Conservation (phyloP, 2,113 vertebrate genomes). For the Hassar affinis region DNA sequence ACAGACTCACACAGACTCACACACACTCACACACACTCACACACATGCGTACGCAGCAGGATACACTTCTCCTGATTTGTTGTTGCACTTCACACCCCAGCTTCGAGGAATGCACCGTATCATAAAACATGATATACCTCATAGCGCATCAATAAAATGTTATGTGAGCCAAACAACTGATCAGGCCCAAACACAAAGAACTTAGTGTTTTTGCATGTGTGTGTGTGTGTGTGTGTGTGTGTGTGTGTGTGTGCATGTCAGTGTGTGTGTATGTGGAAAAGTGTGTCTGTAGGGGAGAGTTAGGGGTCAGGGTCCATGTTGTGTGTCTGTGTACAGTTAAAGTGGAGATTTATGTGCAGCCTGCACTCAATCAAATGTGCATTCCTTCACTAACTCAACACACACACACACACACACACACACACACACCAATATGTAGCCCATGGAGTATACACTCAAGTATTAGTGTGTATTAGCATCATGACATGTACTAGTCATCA, state of each 20-base stretch:
- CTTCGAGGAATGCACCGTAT: slow-evolving; percentile 35
- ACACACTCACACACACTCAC: slow-evolving; percentile 6
- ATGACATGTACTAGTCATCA: slow-evolving; percentile 31
- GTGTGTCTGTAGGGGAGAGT: slow-evolving; percentile 43
- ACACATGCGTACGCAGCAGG: background rate
- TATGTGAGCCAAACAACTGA: slow-evolving; percentile 47
- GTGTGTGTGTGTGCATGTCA: slow-evolving; percentile 27
- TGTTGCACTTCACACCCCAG: slow-evolving; percentile 48
- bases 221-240: slow-evolving; percentile 62
- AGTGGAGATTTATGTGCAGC: slow-evolving; percentile 76
- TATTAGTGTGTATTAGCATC: slow-evolving; percentile 29
- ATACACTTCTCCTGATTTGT: slow-evolving; percentile 46
- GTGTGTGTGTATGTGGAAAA: slow-evolving; percentile 46
- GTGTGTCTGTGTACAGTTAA: slow-evolving; percentile 76
- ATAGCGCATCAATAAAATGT: slow-evolving; percentile 46
- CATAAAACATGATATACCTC: slow-evolving; percentile 44
- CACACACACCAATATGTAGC: slow-evolving; percentile 50
- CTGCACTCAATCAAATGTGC: slow-evolving; percentile 79
- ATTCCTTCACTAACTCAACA: slow-evolving; percentile 77
- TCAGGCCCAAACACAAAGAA: slow-evolving; percentile 44
- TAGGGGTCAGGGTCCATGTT: slow-evolving; percentile 67
- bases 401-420: slow-evolving; percentile 56
- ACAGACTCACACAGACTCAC: background rate
- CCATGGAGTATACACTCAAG: slow-evolving; percentile 25
- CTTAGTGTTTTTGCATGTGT: slow-evolving; percentile 1